A percentile compares a stretch with the other conserved stretches of the same genome.
Conservation (phyloP, 2,888 invertebrate genomes). For the Caenorhabditis doughertyi region DNA sequence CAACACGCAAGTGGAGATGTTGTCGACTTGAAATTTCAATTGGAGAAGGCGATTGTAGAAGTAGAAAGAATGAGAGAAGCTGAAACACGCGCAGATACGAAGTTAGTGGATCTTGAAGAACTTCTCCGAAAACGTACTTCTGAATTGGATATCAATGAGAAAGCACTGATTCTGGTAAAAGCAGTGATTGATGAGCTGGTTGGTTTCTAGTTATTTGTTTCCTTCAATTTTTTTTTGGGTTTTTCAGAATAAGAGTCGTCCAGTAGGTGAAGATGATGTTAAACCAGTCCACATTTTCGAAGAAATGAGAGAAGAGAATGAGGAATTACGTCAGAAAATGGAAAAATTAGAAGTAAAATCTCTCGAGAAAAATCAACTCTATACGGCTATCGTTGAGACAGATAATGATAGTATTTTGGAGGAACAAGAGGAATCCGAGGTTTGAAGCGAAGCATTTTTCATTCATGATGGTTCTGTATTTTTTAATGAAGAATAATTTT, state of each 20-base stretch:
- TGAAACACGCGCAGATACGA: constrained; percentile 32
- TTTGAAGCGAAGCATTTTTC: too few species aligned
- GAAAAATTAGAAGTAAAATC: constrained; percentile 48
- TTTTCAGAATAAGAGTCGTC: constrained; percentile 17
- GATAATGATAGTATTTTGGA: too few species aligned
- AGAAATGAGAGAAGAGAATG: constrained; percentile 58
- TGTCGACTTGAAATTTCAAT: constrained; percentile 51
- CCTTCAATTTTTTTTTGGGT: constrained; percentile 33
- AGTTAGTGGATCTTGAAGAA: constrained; percentile 25
- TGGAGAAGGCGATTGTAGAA: constrained; percentile 51
- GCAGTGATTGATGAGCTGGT: constrained; percentile 51
- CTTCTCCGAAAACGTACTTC: constrained; percentile 17
- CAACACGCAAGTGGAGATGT: constrained; percentile 39
- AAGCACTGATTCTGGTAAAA: constrained; percentile 30
- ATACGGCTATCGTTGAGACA: too few species aligned
- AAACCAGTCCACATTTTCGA: constrained; percentile 60
- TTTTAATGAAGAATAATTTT: too few species aligned
- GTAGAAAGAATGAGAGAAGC: constrained; percentile 39
- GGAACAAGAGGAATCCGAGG: too few species aligned
- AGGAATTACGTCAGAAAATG: constrained; percentile 27
- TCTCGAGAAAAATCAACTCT: too few species aligned
- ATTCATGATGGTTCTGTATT: too few species aligned
- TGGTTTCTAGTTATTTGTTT: background rate
- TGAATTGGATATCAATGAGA: constrained; percentile 22
- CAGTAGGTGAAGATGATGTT: constrained; percentile 39